These are phyloP conservation scores for Troilus luridus DNA, from an alignment of 2,888 invertebrate species.

Conservation along the genomic window DNA sequence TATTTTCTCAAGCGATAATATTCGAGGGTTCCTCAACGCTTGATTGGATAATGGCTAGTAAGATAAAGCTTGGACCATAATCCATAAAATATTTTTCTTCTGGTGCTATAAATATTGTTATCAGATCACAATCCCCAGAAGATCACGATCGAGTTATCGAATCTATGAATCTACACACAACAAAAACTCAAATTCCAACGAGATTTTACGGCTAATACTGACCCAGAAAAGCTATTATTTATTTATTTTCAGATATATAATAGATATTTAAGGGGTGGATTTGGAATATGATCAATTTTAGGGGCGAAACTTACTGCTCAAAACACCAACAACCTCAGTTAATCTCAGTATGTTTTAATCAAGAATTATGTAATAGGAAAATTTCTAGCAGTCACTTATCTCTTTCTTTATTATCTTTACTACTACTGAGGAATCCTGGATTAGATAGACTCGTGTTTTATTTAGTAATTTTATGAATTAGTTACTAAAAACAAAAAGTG, in stretches of 20 bases:
- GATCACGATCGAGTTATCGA: background rate
- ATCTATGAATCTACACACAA: background rate
- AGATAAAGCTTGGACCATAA: background rate
- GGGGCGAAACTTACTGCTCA: background rate
- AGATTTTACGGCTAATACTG: background rate
- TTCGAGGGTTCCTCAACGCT: background rate
- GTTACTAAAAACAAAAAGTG: background rate
- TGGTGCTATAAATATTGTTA: background rate
- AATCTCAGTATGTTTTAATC: constrained; percentile 14
- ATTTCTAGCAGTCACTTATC: constrained; percentile 40
- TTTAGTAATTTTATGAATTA: background rate
- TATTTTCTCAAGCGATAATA: background rate
- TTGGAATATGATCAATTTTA: background rate
- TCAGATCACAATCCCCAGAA: constrained; percentile 11
- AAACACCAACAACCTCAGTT: background rate
- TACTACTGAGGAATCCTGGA: background rate
- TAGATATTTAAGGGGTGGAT: background rate
- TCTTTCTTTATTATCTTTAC: background rate
- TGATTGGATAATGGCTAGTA: background rate
- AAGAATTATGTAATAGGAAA: constrained; percentile 21
- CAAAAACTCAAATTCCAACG: constrained; percentile 8
- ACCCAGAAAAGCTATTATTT: background rate
- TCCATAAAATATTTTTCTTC: constrained; percentile 19
- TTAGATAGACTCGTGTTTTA: background rate
- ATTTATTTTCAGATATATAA: background rate